phyloP scores from a whole-genome alignment of 2,888 invertebrate species.

The Protodeltote pygarga region DNA sequence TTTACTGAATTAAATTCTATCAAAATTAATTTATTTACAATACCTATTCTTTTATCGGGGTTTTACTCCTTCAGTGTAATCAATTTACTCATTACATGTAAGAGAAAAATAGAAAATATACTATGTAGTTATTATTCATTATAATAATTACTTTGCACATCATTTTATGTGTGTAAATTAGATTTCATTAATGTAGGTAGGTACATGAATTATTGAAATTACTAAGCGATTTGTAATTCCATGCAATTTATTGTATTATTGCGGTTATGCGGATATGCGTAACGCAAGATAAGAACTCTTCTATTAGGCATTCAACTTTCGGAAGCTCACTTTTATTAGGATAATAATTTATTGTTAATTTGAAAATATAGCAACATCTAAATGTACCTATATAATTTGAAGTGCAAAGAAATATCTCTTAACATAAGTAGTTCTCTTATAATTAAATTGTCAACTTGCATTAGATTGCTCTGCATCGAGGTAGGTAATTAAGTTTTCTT shows the following conservation, averaged over 20 bases:
- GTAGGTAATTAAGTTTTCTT: slow-evolving; percentile 39
- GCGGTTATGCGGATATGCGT: slow-evolving; percentile 7
- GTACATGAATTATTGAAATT: slow-evolving; percentile 11
- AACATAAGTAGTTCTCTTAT: slow-evolving; percentile 16
- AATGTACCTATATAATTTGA: slow-evolving; percentile 14
- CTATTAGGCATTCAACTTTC: slow-evolving; percentile 38
- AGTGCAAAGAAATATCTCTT: slow-evolving; percentile 35
- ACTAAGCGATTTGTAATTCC: slow-evolving; percentile 14
- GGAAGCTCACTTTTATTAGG: slow-evolving; percentile 39
- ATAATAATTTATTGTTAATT: slow-evolving; percentile 4
- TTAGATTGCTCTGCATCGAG: slow-evolving; percentile 41
- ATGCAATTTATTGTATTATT: slow-evolving; percentile 18
- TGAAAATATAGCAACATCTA: slow-evolving; percentile 8
- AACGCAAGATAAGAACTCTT: slow-evolving; percentile 17
- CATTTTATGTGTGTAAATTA: slow-evolving; percentile 57
- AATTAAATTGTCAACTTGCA: slow-evolving; percentile 28
- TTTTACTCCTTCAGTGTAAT: slow-evolving; percentile 81
- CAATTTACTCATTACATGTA: slow-evolving; percentile 65
- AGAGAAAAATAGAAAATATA: slow-evolving; percentile 69
- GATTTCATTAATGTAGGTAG: slow-evolving; percentile 48
- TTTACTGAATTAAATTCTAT: slow-evolving; percentile 66
- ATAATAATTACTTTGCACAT: slow-evolving; percentile 71
- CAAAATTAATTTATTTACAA: slow-evolving; percentile 76
- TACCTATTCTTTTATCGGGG: slow-evolving; percentile 74
- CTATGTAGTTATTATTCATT: slow-evolving; percentile 51